Base-by-base conservation (phyloP, 2,113 vertebrate species). In the Corynorhinus townsendii region DNA sequence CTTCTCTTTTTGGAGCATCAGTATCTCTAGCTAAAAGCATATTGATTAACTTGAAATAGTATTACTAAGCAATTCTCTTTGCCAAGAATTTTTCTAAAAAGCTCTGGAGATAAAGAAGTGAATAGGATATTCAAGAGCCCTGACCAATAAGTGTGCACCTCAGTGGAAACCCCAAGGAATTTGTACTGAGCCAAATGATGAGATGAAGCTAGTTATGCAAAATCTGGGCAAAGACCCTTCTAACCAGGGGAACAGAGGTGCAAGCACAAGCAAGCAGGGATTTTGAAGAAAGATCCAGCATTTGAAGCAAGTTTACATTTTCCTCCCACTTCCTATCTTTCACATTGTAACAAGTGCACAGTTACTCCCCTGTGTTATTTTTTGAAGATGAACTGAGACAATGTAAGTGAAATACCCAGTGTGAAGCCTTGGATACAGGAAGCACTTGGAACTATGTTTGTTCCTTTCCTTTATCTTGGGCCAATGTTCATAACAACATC, bases 401-500 rank as follows among this genome's bases (percentile, higher is more conserved):
- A 77, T 2, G 3, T 11, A 38, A 33, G 4, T 35, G n/a, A 82
- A 91, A 52, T 17, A 79, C n/a, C 12, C n/a, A 33, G 7, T 3
- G 5, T 64, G 49, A 40, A 14, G 64, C 38, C 56, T 43, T 19
- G 22, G n/a, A 30, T 2, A 11, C 0, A 76, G 66, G 8, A 59
- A 81, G 33, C 11, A 4, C 38, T 69, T 28, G 7, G 0, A 35
- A 0, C 0, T 10, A 9, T 12, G 7, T 43, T 22, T 47, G 7
- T 19, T 30, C 40, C 33, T 17, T 33, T 69, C 38, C 6, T 11
- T 77, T n/a, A 81, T 24, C 47, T 69, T 40, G 8, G 20, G n/a
- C 4, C 56, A 17, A 0, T n/a, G 17, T n/a, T 80, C 45, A 28
- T 79, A 54, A 80, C 85, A 19, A 15, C 56, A 28, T 28, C n/a